These are phyloP conservation scores for Drosophila fuyamai DNA, from an alignment of 1,140 invertebrate genomes.

Conservation along the genomic window DNA sequence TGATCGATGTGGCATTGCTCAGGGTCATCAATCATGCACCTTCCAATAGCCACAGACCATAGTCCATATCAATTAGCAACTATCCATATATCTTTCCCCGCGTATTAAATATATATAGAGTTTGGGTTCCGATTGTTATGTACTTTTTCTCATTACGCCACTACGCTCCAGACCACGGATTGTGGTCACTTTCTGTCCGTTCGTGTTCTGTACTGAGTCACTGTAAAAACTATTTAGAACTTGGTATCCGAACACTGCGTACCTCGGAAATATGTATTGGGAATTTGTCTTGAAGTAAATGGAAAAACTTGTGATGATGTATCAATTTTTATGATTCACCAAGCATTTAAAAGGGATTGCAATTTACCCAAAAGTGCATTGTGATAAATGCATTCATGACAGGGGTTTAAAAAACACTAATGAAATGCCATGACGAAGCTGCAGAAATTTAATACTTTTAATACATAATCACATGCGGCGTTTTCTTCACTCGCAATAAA, in stretches of 20 bases:
- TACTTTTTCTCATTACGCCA: constrained; percentile 38
- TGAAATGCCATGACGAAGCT: not conserved
- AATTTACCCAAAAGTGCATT: not conserved
- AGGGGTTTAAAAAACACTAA: not conserved
- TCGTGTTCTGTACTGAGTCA: constrained; percentile 34
- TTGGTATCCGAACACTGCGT: constrained; percentile 9
- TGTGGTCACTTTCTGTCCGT: constrained; percentile 26
- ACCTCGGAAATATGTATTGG: not conserved
- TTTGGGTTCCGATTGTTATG: constrained; percentile 28
- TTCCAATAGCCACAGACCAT: constrained; percentile 23
- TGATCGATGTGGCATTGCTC: constrained; percentile 19
- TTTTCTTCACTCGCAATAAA: not conserved
- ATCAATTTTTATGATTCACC: not conserved
- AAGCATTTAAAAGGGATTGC: not conserved
- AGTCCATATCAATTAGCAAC: constrained; percentile 47
- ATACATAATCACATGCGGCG: not conserved
- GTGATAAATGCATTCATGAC: not conserved
- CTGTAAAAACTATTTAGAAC: not conserved
- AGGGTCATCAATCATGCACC: constrained; percentile 62
- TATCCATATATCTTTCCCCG: constrained; percentile 37
- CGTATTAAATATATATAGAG: constrained; percentile 1
- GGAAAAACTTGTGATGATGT: not conserved
- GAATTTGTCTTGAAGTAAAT: not conserved
- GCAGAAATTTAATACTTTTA: not conserved
- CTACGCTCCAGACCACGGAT: constrained; percentile 18